Evolutionary conservation across 2,888 invertebrate genomes (phyloP), one percentile per base, ranked within the genome.

Genomic region (Priocnemis perturbator): DNA sequence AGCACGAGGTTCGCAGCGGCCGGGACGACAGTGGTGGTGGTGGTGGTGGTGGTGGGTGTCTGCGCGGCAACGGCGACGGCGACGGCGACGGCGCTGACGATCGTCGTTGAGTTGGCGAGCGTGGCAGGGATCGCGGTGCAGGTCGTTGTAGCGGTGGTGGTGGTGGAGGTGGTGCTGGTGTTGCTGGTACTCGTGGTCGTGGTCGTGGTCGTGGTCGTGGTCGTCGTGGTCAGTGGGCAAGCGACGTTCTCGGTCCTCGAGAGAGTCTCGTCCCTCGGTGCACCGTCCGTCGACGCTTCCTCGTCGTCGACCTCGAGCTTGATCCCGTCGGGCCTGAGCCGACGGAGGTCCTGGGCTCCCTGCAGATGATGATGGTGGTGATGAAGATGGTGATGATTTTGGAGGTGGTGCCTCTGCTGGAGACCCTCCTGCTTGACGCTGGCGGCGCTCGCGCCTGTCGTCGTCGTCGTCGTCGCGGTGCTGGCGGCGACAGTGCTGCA

Each of bases 281-380:
- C n/a, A 26, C 26, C 5, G 26, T 26, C 26, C 26, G 26, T 26
- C 26, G 26, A 26, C 7, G 37, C 37, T 57, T 75, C 76, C 66
- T 74, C 71, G 47, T 79, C 81, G 74, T 90, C 85, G 64, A 90
- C 90, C 87, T 92, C 92, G 81, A 91, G 85, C 53, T 92, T 92
- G 17, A 92, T 91, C 86, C 91, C 91, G 52, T 89, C 89, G 52
- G 90, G 83, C 78, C 78, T 90, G 81, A 82, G 82, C 69, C 82
- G 85, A 50, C 79, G 76, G 26, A 64, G 62, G 53, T 78, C 73
- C 30, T 73, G 85, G 79, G 71, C 69, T 78, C 75, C 79, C 81
- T 60, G 73, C 67, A 64, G 78, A 62, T 67, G 56, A 64, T 75
- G 80, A 20, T 79, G 79, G 58, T 77, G 77, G 59, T 73, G 76